phyloP scores from a whole-genome alignment of 1,140 invertebrate species.

The Dreissena rostriformis region DNA sequence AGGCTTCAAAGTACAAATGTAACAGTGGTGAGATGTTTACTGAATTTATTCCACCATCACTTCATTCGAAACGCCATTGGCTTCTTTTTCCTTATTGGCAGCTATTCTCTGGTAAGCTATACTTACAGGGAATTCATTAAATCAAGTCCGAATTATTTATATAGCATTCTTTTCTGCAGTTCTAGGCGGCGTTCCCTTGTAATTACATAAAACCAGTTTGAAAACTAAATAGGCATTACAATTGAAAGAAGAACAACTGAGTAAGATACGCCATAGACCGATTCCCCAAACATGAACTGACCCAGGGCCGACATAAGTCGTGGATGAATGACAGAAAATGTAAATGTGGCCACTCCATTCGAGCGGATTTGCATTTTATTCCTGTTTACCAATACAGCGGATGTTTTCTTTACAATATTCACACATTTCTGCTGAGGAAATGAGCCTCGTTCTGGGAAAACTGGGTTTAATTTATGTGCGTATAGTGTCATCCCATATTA shows the following conservation, averaged over 20 bases:
- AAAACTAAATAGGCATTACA: background rate
- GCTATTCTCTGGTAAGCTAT: background rate
- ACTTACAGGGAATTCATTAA: background rate
- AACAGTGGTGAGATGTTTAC: no score
- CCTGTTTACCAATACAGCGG: background rate
- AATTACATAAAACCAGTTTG: slow-evolving; percentile 3
- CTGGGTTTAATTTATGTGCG: no score
- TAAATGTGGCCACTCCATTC: background rate
- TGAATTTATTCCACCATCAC: no score
- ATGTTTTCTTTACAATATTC: background rate
- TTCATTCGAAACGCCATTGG: no score
- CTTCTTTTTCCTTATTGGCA: background rate
- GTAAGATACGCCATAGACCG: background rate
- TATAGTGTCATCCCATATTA: no score
- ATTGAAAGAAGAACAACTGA: background rate
- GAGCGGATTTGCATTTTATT: background rate
- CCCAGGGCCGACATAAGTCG: background rate
- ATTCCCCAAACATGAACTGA: background rate
- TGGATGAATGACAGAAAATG: background rate
- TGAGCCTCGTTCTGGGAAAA: no score
- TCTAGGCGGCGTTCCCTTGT: background rate
- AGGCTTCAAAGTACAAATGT: no score
- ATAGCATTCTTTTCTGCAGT: background rate
- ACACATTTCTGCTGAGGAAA: background rate
- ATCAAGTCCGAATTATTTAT: background rate